Conservation (phyloP, 2,888 invertebrate genomes). For the Alloscopus bannaensis region DNA sequence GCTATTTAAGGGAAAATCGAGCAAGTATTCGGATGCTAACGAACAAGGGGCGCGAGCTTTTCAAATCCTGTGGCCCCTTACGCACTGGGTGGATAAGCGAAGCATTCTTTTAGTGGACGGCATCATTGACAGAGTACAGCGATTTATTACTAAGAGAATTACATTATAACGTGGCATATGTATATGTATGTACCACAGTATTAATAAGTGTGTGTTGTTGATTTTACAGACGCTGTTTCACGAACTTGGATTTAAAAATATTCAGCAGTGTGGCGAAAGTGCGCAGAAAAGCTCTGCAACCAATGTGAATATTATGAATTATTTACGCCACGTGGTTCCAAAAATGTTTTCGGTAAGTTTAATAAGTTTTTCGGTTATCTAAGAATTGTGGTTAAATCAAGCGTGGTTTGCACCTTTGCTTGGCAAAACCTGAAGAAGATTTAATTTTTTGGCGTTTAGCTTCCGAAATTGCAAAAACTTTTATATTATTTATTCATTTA, state of each 20-base stretch:
- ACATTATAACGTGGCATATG: not conserved
- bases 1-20: slow-evolving; percentile 39
- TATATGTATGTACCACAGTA: not conserved
- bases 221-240: slow-evolving; percentile 78
- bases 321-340: slow-evolving; percentile 88
- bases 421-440: too few species aligned
- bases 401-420: too few species aligned
- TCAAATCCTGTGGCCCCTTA: slow-evolving; percentile 87
- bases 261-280: slow-evolving; percentile 77
- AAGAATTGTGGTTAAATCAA: not conserved
- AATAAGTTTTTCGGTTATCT: not conserved
- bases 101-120: slow-evolving; percentile 88
- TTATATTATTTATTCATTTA: too few species aligned
- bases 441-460: not conserved
- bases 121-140: slow-evolving; percentile 88
- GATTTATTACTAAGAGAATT: not conserved
- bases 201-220: too few species aligned
- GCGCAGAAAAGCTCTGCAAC: slow-evolving; percentile 77
- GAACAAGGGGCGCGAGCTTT: slow-evolving; percentile 75
- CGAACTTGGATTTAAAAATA: slow-evolving; percentile 86
- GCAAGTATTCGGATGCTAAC: slow-evolving; percentile 79
- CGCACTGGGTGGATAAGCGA: slow-evolving; percentile 86
- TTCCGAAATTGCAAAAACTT: not conserved
- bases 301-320: slow-evolving; percentile 90
- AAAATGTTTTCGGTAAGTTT: slow-evolving; percentile 83